A percentile compares a stretch with the other conserved stretches of the same genome.
Conservation (phyloP, 2,888 invertebrate species). For the Silvanus unidentatus region DNA sequence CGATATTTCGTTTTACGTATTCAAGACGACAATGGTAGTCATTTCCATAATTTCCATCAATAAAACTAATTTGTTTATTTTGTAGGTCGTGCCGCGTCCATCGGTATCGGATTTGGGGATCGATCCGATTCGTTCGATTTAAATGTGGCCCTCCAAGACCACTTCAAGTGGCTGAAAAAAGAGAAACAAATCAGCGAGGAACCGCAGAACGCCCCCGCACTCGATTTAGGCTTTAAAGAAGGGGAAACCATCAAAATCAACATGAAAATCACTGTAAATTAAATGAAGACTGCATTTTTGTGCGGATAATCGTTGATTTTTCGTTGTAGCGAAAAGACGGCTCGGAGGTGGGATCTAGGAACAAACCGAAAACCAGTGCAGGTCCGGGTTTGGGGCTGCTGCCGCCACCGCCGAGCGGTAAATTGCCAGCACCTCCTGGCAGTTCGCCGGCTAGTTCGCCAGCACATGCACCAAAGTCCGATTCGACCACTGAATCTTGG, state of each 20-base stretch:
- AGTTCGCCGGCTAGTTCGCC: conserved; percentile 73
- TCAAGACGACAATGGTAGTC: conserved; percentile 83
- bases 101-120: conserved; percentile 96
- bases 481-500: conserved; percentile 59
- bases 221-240: conserved; percentile 97
- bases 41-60: conserved; percentile 2
- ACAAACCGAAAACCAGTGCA: conserved; percentile 53
- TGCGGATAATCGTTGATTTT: not conserved
- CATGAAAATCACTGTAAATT: conserved; percentile 84
- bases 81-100: conserved; percentile 78
- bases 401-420: conserved; percentile 79
- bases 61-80: too few species aligned
- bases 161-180: conserved; percentile 90
- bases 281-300: not conserved
- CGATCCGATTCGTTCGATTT: conserved; percentile 98
- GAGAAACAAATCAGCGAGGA: conserved; percentile 76
- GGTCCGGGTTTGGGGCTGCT: conserved; percentile 51
- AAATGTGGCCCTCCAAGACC: conserved; percentile 96
- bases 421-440: conserved; percentile 71
- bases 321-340: conserved; percentile 57
- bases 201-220: conserved; percentile 69
- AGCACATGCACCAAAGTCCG: conserved; percentile 49
- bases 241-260: conserved; percentile 99
- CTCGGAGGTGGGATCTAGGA: conserved; percentile 61
- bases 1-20: conserved; percentile 95